These are phyloP conservation scores for Epizoanthus ramosus DNA, from an alignment of 92 coral and sea anemone genomes.

Conservation along the genomic window DNA sequence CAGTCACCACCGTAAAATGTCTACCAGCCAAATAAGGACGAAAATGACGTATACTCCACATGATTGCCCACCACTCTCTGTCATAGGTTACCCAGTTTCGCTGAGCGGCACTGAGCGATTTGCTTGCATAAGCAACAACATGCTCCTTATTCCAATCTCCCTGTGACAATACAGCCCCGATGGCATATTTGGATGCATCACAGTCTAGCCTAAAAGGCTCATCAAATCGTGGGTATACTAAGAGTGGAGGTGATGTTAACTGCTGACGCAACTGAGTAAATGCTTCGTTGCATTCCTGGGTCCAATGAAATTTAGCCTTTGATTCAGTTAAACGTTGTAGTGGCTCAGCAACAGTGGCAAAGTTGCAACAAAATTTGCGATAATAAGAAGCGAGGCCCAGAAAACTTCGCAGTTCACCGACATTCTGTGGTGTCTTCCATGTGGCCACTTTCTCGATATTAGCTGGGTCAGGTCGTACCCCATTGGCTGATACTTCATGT, in stretches of 20 bases:
- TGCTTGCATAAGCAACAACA: slow-evolving; percentile 24
- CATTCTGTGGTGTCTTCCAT: slow-evolving; percentile 39
- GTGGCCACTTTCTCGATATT: slow-evolving; percentile 31
- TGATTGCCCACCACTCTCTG: slow-evolving; percentile 36
- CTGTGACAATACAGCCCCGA: slow-evolving; percentile 41
- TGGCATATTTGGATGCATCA: slow-evolving; percentile 27
- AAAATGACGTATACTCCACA: slow-evolving; percentile 44
- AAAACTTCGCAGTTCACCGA: neutral
- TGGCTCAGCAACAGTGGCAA: slow-evolving; percentile 35
- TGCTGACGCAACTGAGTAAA: slow-evolving; percentile 28
- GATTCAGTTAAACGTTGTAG: slow-evolving; percentile 27
- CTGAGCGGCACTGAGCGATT: slow-evolving; percentile 18
- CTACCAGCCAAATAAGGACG: slow-evolving; percentile 33
- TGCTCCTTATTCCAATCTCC: slow-evolving; percentile 20
- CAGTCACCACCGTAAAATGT: slow-evolving; percentile 26
- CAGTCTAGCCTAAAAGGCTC: slow-evolving; percentile 34
- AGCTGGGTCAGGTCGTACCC: slow-evolving; percentile 35
- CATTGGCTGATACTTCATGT: slow-evolving; percentile 34
- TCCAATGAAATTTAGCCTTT: slow-evolving; percentile 16
- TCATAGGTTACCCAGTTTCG: slow-evolving; percentile 36
- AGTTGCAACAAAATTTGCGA: slow-evolving; percentile 5
- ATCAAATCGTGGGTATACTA: slow-evolving; percentile 23
- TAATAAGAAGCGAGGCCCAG: slow-evolving; percentile 3
- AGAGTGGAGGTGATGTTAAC: slow-evolving; percentile 3
- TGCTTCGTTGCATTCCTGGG: slow-evolving; percentile 24